Conservation (phyloP, 2,797 vertebrate species). For the Fistularia commersonii region DNA sequence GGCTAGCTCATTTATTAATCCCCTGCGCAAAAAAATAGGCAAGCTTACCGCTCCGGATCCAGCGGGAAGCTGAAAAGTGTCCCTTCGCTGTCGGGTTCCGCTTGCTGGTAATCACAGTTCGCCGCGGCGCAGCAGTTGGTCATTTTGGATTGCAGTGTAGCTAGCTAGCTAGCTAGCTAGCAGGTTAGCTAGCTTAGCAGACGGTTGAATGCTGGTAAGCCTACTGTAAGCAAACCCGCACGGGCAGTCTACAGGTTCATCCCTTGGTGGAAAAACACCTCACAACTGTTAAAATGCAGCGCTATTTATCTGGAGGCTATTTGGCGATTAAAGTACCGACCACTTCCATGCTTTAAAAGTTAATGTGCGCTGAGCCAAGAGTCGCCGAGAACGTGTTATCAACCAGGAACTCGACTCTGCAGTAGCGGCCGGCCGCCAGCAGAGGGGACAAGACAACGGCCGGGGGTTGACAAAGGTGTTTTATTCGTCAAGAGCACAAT, state of each 20-base stretch:
- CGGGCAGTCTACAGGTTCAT: constrained; percentile 56
- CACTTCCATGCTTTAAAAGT: constrained; percentile 67
- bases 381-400: constrained; percentile 65
- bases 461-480: background rate
- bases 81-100: constrained; percentile 53
- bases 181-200: constrained; percentile 66
- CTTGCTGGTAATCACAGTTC: constrained; percentile 74
- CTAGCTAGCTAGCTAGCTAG: constrained; percentile 51
- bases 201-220: constrained; percentile 57
- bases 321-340: constrained; percentile 31
- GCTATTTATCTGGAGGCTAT: constrained; percentile 17
- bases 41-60: constrained; percentile 77
- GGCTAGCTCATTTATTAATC: constrained; percentile 39
- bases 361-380: constrained; percentile 58
- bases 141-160: constrained; percentile 78
- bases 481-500: no score
- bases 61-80: constrained; percentile 80
- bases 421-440: constrained; percentile 19
- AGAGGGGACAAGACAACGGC: constrained; percentile 44
- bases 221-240: constrained; percentile 51
- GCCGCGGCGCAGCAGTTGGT: constrained; percentile 83
- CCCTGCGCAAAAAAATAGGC: background rate
- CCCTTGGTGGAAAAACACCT: constrained; percentile 27
- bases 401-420: constrained; percentile 66
- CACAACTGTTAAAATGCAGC: constrained; percentile 4